phyloP scores from a whole-genome alignment of 2,797 vertebrate genomes.

The Euphonia xanthogaster region DNA sequence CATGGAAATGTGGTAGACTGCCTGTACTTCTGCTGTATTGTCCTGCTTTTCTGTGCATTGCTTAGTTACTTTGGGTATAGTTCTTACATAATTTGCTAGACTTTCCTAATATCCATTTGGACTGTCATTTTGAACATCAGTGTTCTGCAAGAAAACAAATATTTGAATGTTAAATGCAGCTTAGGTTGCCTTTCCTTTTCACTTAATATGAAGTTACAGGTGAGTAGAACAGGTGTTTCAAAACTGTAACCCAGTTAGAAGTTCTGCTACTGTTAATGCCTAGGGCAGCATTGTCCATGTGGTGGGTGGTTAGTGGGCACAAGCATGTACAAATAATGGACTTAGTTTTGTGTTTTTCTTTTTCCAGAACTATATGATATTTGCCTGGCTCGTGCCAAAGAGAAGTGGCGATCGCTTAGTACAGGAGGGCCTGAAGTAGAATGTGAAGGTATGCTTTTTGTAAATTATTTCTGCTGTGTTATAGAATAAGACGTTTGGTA shows the following conservation, averaged over 20 bases:
- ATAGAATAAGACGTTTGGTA: background rate
- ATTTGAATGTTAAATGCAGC: background rate
- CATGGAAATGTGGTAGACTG: background rate
- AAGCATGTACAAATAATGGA: background rate
- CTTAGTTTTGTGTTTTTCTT: background rate
- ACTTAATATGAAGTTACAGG: background rate
- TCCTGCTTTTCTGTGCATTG: background rate
- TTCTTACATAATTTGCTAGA: background rate
- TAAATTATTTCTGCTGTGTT: background rate
- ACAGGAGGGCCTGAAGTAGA: slow-evolving; percentile 75
- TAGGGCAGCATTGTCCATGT: fast-evolving
- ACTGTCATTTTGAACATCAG: background rate
- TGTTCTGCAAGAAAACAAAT: background rate
- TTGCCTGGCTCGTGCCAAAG: slow-evolving; percentile 90
- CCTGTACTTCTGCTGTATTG: background rate
- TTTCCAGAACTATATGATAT: slow-evolving; percentile 90
- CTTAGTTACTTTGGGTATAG: background rate
- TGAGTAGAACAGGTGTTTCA: background rate
- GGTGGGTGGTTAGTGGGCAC: background rate
- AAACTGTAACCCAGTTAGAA: background rate
- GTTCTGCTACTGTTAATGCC: background rate
- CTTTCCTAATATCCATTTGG: background rate
- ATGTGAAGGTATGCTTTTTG: slow-evolving; percentile 75
- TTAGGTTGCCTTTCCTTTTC: background rate
- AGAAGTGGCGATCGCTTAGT: slow-evolving; percentile 85